phyloP scores from a whole-genome alignment of 2,888 invertebrate genomes.

The Nineta flava region DNA sequence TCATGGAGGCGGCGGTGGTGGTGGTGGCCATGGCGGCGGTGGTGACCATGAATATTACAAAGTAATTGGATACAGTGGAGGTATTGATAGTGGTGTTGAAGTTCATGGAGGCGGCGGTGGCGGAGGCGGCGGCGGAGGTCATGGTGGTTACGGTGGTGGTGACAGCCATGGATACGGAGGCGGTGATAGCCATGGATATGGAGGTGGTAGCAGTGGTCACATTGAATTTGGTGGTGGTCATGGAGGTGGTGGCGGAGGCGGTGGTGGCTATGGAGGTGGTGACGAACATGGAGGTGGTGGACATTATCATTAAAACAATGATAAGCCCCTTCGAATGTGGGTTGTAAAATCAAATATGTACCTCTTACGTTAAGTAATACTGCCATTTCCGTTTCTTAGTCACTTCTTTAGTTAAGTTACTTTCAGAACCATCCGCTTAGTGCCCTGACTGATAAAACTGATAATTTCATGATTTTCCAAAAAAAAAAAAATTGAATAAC shows the following conservation, averaged over 20 bases:
- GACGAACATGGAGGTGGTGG: not conserved
- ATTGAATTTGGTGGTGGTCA: not conserved
- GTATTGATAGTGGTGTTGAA: constrained; percentile 35
- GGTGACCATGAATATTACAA: constrained; percentile 48
- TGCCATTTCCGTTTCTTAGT: too few species aligned
- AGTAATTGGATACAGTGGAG: constrained; percentile 50
- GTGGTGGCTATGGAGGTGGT: not conserved
- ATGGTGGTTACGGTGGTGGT: constrained; percentile 14
- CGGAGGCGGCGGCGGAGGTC: constrained; percentile 17
- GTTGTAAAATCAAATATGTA: too few species aligned
- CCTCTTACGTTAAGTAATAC: too few species aligned
- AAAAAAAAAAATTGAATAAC: too few species aligned
- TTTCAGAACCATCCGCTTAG: too few species aligned
- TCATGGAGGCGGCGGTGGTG: constrained; percentile 26
- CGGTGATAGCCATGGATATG: constrained; percentile 1
- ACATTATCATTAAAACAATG: not conserved
- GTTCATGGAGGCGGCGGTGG: constrained; percentile 17
- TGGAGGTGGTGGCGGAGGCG: constrained; percentile 8
- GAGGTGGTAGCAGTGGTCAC: too few species aligned
- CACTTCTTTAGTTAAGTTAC: too few species aligned
- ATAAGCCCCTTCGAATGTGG: too few species aligned
- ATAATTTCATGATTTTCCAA: too few species aligned
- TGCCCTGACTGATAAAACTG: too few species aligned
- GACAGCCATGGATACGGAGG: constrained; percentile 9
- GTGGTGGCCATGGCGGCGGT: constrained; percentile 19